Evolutionary conservation across 1,140 invertebrate species (phyloP).

Genomic region (Aphelenchoides fujianensis): DNA sequence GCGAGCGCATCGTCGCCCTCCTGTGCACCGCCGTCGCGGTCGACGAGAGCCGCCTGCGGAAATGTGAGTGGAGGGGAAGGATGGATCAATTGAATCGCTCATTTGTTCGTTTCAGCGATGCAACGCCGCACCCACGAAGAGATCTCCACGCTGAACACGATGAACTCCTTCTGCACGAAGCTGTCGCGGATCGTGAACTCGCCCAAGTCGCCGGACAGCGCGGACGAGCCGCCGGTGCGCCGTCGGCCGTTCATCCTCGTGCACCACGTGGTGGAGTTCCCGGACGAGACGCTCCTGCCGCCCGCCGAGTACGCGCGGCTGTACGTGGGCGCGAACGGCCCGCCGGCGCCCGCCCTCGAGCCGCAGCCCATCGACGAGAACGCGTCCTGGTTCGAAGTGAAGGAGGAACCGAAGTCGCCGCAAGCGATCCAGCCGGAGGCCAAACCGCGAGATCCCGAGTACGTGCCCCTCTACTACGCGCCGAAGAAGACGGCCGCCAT

Average conservation of each 20-base stretch:
- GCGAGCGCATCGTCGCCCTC: constrained; percentile 6
- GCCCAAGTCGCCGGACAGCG: background rate
- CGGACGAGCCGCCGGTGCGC: background rate
- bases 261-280: constrained; percentile 11
- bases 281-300: background rate
- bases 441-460: background rate
- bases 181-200: background rate
- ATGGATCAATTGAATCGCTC: background rate
- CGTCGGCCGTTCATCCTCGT: constrained; percentile 17
- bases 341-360: background rate
- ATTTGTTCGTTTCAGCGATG: background rate
- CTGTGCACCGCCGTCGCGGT: constrained; percentile 12
- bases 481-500: constrained; percentile 4
- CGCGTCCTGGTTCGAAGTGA: background rate
- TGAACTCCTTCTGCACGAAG: constrained; percentile 10
- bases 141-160: constrained; percentile 1
- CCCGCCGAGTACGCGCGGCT: background rate
- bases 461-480: constrained; percentile 16
- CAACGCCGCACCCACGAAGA: constrained; percentile 5
- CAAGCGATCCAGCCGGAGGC: background rate
- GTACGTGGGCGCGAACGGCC: background rate
- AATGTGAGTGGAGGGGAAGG: constrained; percentile 5
- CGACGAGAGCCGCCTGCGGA: constrained; percentile 10
- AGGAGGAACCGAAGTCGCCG: background rate
- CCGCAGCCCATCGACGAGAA: background rate